phyloP scores from a whole-genome alignment of 1,140 invertebrate species.

The Ericerus pela region DNA sequence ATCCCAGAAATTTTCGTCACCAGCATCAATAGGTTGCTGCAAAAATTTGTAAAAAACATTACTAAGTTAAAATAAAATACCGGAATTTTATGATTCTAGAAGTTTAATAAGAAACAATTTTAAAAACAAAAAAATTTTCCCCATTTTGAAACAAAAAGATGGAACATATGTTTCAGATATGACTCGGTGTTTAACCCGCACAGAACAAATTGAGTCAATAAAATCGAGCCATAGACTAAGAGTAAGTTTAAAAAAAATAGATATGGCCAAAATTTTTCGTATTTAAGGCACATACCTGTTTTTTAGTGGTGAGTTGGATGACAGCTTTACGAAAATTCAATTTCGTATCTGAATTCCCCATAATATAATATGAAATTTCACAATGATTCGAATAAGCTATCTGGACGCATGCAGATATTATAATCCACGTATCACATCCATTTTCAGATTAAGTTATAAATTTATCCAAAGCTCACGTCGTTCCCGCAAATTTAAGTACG shows the following conservation, averaged over 20 bases:
- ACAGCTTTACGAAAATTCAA: constrained; percentile 94
- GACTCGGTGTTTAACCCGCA: background rate
- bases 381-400: no score
- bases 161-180: background rate
- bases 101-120: background rate
- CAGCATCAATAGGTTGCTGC: constrained; percentile 67
- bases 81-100: no score
- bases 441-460: no score
- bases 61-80: background rate
- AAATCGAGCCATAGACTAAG: background rate
- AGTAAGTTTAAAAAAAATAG: constrained; percentile 11
- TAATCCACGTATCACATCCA: no score
- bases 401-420: no score
- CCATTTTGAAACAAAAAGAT: background rate
- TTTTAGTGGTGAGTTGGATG: constrained; percentile 89
- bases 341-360: constrained; percentile 97
- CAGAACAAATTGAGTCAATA: background rate
- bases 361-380: constrained; percentile 34
- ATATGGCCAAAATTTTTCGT: no score
- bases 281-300: no score
- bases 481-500: no score
- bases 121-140: background rate
- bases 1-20: constrained; percentile 93
- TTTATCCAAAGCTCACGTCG: no score
- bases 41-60: background rate